Evolutionary conservation across 2,113 vertebrate genomes (phyloP).

Genomic region (Ctenodactylus gundi): DNA sequence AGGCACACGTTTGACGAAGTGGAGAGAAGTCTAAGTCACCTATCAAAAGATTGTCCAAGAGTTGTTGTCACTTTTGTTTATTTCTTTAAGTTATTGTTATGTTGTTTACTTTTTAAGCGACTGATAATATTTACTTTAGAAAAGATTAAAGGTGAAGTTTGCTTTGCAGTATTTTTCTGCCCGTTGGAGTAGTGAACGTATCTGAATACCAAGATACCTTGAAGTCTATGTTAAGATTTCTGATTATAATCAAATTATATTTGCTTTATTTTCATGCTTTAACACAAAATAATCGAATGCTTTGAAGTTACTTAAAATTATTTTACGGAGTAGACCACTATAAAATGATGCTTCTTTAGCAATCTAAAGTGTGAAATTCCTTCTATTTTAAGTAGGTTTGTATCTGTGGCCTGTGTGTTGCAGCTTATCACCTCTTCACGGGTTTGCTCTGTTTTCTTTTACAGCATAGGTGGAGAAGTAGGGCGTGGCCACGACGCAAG

Average conservation of each 20-base stretch:
- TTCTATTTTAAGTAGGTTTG: fast-evolving
- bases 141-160: neutral
- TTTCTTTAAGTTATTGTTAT: too few species aligned
- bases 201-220: neutral
- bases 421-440: neutral
- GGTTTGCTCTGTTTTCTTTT: slow-evolving; percentile 58
- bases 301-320: neutral
- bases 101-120: neutral
- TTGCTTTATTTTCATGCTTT: neutral
- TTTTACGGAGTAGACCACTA: neutral
- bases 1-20: neutral
- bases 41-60: neutral
- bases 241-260: neutral
- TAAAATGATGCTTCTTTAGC: neutral
- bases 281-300: neutral
- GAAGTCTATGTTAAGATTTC: neutral
- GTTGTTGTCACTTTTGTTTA: neutral
- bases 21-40: neutral
- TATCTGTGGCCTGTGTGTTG: fast-evolving
- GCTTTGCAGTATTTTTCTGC: fast-evolving
- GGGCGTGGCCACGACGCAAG: slow-evolving; percentile 88
- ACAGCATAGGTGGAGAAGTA: slow-evolving; percentile 94
- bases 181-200: neutral
- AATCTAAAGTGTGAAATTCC: neutral
- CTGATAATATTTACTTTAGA: neutral